Conservation (phyloP, 2,888 invertebrate species). For the Disparrhopalites patrizii region DNA sequence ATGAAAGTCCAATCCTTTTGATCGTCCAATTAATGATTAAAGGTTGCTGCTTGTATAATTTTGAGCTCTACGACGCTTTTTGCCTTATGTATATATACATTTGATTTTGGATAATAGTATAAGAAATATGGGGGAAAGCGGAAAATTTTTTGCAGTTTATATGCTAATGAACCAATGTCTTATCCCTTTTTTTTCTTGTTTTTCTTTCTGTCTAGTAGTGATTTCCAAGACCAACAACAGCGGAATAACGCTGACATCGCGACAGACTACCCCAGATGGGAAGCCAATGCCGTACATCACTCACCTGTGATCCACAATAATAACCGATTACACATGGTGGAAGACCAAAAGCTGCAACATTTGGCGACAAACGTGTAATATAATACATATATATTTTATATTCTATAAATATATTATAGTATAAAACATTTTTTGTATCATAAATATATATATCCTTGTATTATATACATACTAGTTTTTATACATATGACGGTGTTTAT, state of each 20-base stretch:
- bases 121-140: too few species aligned
- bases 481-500: constrained; percentile 25
- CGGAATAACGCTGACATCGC: constrained; percentile 21
- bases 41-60: too few species aligned
- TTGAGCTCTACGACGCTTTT: too few species aligned
- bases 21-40: too few species aligned
- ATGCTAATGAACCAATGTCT: constrained; percentile 11
- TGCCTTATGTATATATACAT: too few species aligned
- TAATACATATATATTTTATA: constrained; percentile 10
- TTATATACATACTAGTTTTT: constrained; percentile 17
- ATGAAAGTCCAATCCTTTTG: too few species aligned
- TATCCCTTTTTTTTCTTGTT: not conserved
- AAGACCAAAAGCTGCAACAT: constrained; percentile 26
- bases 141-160: too few species aligned
- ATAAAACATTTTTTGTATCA: too few species aligned
- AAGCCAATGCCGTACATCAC: constrained; percentile 29
- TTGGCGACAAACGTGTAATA: constrained; percentile 27
- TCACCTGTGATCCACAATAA: constrained; percentile 27
- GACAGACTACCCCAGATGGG: constrained; percentile 28
- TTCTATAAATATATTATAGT: constrained; percentile 11
- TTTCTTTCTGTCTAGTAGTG: constrained; percentile 14
- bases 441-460: too few species aligned
- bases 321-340: constrained; percentile 20
- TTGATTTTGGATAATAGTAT: too few species aligned
- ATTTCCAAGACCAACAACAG: constrained; percentile 21